These are phyloP conservation scores for Lasiurus borealis DNA, from an alignment of 2,113 vertebrate species.

Conservation along the genomic window DNA sequence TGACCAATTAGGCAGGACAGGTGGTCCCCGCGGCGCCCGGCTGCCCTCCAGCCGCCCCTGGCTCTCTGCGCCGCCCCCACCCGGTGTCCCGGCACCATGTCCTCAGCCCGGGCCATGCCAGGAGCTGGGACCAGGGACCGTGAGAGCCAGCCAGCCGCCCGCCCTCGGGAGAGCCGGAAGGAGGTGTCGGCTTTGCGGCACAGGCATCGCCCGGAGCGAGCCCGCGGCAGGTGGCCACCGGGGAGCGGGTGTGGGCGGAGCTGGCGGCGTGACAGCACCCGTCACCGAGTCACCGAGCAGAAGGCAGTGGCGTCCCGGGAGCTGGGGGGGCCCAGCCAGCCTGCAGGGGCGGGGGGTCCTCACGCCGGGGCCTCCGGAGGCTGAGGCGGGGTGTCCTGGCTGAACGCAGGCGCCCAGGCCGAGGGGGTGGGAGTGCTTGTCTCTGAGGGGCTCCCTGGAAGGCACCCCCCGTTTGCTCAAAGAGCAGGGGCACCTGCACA, in stretches of 20 bases:
- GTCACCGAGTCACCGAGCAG: background rate
- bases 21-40: background rate
- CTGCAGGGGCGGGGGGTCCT: fast-evolving
- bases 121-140: fast-evolving
- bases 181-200: background rate
- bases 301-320: fast-evolving
- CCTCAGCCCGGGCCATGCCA: fast-evolving
- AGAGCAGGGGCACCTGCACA: background rate
- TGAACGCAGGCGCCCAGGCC: background rate
- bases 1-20: background rate
- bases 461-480: background rate
- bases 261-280: fast-evolving
- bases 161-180: fast-evolving
- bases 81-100: fast-evolving
- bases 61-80: background rate
- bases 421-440: fast-evolving
- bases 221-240: fast-evolving
- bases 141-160: too few species aligned
- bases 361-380: background rate
- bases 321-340: background rate
- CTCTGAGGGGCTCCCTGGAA: background rate
- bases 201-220: fast-evolving
- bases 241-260: fast-evolving
- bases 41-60: background rate
- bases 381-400: fast-evolving